phyloP scores from a whole-genome alignment of 2,797 vertebrate genomes.

The Argya squamiceps region DNA sequence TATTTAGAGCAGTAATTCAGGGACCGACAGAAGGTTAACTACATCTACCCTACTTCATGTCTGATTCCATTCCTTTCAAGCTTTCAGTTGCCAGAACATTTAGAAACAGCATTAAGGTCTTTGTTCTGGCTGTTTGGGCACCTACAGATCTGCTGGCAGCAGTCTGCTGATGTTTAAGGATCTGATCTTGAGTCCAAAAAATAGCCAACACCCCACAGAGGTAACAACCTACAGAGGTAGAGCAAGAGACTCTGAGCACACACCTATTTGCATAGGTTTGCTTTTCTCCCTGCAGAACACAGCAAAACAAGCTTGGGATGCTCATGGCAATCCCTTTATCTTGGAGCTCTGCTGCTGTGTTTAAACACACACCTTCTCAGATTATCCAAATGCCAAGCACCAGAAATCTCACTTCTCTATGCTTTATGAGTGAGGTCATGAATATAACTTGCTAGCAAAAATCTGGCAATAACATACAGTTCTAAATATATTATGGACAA shows the following conservation, averaged over 20 bases:
- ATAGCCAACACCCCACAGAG: neutral
- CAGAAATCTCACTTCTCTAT: neutral
- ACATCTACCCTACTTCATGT: neutral
- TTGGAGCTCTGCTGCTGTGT: neutral
- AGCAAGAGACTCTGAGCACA: neutral
- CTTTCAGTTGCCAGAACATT: neutral
- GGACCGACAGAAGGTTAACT: neutral
- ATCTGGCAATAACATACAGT: neutral
- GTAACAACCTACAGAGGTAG: neutral
- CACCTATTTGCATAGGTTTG: neutral
- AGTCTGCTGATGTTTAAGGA: neutral
- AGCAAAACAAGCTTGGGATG: neutral
- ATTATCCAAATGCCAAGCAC: neutral
- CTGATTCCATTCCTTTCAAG: neutral
- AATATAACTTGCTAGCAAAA: neutral
- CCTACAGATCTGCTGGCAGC: neutral
- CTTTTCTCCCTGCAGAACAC: neutral
- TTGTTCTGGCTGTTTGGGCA: neutral
- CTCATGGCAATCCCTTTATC: neutral
- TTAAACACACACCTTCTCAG: neutral
- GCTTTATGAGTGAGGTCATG: neutral
- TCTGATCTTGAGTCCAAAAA: neutral
- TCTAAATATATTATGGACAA: slow-evolving; percentile 1
- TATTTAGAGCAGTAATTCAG: neutral
- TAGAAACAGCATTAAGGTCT: neutral